Base-by-base conservation (phyloP, 1,140 invertebrate species). In the Drosophila arizonae region DNA sequence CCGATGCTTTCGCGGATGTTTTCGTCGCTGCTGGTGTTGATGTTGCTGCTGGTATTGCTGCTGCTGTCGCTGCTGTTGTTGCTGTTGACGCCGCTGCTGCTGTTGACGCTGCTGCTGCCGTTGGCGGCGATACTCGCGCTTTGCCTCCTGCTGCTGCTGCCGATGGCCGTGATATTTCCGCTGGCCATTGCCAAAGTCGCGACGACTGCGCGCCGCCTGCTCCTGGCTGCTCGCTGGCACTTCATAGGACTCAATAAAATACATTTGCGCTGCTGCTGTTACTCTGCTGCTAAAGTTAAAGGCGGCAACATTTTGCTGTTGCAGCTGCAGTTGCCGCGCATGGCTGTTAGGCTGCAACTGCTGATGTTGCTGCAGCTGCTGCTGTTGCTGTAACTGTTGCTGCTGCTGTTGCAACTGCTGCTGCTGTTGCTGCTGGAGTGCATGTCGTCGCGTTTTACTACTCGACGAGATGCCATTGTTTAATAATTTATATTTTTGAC, bases 401-500 rank as follows among this genome's bases (percentile, higher is more conserved):
- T 72, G 72, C 51, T 76, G 43, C 51, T 78, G 75, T 3, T 63
- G 67, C 43, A 61, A 55, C 74, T 72, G 63, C 17, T 72, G 56
- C 21, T 72, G 72, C 55, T 90, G 43, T 41, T 71, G 69, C 39
- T 24, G 39, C 10, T 58, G 71, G 26, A 46, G 58, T 30, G 77
- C 58, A 43, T 73, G 66, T 17, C 71, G 65, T n/a, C 71, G 57
- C 26, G 57, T 33, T 69, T 73, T 73, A 66, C 65, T 73, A 66
- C 57, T 75, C 43, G 63, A 41, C 61, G 79, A 66, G 66, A 61
- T 70, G 71, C 72, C 81, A 77, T 72, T 88, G 76, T 74, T 58
- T 79, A 90, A 90, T 88, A 90, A 85, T 70, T 85, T 85, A 90
- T 80, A 71, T 90, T 82, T 86, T 90, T 90, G 89, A 90, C 89